Conservation (phyloP, 2,888 invertebrate species). For the Pimpla rufipes region DNA sequence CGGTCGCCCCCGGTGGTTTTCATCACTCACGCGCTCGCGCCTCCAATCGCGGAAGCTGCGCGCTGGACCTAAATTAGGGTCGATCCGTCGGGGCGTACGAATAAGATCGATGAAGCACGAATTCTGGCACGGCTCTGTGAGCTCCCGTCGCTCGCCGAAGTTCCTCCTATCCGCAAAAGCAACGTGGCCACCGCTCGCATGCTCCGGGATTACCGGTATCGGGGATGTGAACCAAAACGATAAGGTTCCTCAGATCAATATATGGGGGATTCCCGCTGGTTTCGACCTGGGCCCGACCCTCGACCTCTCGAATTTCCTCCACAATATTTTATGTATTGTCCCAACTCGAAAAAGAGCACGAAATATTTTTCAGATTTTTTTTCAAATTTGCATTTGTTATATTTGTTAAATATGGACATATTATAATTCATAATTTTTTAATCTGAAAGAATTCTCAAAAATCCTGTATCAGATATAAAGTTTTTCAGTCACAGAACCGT, state of each 20-base stretch:
- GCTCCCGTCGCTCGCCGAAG: constrained; percentile 30
- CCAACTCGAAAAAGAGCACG: too few relatives aligned
- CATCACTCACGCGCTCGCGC: constrained; percentile 67
- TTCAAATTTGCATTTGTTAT: too few relatives aligned
- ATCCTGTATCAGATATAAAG: too few relatives aligned
- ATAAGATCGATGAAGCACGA: constrained; percentile 74
- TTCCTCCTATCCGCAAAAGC: constrained; percentile 31
- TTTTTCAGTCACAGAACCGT: too few relatives aligned
- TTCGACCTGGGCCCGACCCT: too few relatives aligned
- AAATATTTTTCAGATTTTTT: too few relatives aligned
- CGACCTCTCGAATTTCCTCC: too few relatives aligned
- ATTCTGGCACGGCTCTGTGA: constrained; percentile 54
- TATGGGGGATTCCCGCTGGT: too few relatives aligned
- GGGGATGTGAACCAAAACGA: constrained; percentile 14
- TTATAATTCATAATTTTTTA: too few relatives aligned
- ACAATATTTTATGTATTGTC: too few relatives aligned
- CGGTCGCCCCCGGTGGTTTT: constrained; percentile 52
- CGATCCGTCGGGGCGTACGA: constrained; percentile 68
- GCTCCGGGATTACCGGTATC: constrained; percentile 2
- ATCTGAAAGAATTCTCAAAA: too few relatives aligned
- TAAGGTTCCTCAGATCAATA: constrained; percentile 16
- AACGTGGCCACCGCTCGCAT: background rate
- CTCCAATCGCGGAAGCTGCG: constrained; percentile 65
- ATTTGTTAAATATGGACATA: too few relatives aligned
- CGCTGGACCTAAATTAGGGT: constrained; percentile 72